Conservation (phyloP, 2,888 invertebrate species). For the Geotrupes spiniger region DNA sequence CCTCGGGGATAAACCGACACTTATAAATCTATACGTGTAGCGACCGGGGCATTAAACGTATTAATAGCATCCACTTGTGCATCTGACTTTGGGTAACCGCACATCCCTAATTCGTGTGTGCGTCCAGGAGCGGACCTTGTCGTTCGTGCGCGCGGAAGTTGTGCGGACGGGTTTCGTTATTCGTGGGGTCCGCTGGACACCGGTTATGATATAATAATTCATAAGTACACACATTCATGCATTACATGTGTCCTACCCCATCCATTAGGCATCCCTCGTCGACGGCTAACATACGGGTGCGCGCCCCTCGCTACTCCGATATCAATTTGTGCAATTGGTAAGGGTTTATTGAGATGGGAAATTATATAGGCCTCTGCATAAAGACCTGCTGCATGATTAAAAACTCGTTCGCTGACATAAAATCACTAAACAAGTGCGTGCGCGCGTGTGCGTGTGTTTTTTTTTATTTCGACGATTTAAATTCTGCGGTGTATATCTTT, state of each 20-base stretch:
- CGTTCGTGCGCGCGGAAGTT: background rate
- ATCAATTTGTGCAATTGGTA: slow-evolving; percentile 47
- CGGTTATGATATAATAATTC: slow-evolving; percentile 42
- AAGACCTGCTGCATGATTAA: slow-evolving; percentile 28
- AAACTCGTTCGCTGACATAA: slow-evolving; percentile 21
- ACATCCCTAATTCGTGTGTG: slow-evolving; percentile 13
- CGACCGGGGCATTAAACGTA: slow-evolving; percentile 47
- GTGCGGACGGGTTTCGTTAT: background rate
- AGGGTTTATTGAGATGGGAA: slow-evolving; percentile 35
- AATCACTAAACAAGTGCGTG: background rate
- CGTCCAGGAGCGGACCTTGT: background rate
- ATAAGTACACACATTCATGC: slow-evolving; percentile 34
- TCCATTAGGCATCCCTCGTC: slow-evolving; percentile 31
- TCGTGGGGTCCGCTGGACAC: slow-evolving; percentile 20
- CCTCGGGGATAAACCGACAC: slow-evolving; percentile 9
- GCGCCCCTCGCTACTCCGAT: slow-evolving; percentile 34
- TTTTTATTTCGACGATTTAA: background rate
- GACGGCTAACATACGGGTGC: slow-evolving; percentile 31
- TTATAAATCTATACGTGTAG: slow-evolving; percentile 40
- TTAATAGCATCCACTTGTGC: slow-evolving; percentile 50
- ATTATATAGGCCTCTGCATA: slow-evolving; percentile 31
- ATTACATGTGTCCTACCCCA: slow-evolving; percentile 28
- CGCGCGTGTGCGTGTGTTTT: too few species aligned
- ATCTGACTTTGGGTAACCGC: slow-evolving; percentile 48
- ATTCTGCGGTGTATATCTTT: too few species aligned